Base-by-base conservation (phyloP, 2,888 invertebrate genomes). In the Eupithecia pulchellata region DNA sequence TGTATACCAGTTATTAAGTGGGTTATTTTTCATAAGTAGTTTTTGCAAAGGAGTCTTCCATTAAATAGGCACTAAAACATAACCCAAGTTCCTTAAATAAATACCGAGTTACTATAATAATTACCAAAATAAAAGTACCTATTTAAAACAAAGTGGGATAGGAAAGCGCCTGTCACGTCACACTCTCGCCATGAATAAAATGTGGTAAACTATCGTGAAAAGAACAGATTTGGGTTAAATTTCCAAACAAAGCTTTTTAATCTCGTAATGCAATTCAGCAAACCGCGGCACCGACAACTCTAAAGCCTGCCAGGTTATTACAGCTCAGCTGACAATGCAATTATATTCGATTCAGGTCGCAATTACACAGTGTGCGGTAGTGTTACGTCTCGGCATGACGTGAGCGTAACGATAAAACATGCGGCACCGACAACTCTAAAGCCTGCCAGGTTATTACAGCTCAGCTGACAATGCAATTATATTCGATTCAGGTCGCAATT, bases 391-490 rank as follows among this genome's bases (percentile, higher is more conserved):
- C 1, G 1, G 27, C 55, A 17, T 29, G 17, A 29, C 20, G 9
- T 47, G 9, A 20, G 20, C 11, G 47, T 20, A 20, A 11, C 20
- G 47, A 47, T 20, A 11, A 4, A 47, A 20, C 20, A 47, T 4
- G 68, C 72, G 72, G 57, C 71, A 74, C 75, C 64, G 66, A 61
- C 63, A 66, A 72, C 63, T 71, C 63, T 74, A 76, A 73, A 75
- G 66, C 76, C 66, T 47, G 68, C 69, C 64, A 74, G 68, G 77
- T 79, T 80, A 82, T 82, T 76, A 81, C 81, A 78, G 78, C 63
- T 72, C 71, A 82, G 87, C 89, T 89, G 89, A 91, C 91, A 86
- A 87, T 84, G 87, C 87, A 81, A 85, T 90, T 87, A 86, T 82
- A 83, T 76, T 79, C 81, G 83, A 85, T 86, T 88, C 86, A 86